phyloP scores from a whole-genome alignment of 2,113 vertebrate species.

The Ictalurus furcatus region DNA sequence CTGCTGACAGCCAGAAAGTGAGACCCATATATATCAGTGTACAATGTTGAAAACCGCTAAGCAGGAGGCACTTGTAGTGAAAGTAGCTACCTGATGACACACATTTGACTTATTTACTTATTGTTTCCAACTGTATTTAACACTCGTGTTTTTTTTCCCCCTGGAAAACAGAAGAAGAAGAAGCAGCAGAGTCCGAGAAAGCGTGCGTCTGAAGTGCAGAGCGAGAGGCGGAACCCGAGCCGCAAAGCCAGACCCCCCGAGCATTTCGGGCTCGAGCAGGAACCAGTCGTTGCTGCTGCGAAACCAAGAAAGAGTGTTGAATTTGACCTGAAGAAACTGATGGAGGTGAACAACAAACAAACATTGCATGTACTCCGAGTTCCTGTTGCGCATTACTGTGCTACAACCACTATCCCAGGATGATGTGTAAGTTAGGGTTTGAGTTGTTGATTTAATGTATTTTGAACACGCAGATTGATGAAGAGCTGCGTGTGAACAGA shows the following conservation, averaged over 20 bases:
- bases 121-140: background rate
- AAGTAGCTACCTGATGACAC: background rate
- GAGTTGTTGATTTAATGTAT: background rate
- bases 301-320: conserved; percentile 62
- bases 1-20: background rate
- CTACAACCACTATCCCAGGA: background rate
- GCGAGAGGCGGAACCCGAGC: conserved; percentile 85
- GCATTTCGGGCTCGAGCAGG: conserved; percentile 88
- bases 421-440: background rate
- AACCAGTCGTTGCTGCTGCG: conserved; percentile 31
- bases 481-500: conserved; percentile 11
- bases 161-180: conserved; percentile 73
- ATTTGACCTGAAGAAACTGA: conserved; percentile 74
- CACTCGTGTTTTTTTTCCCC: background rate
- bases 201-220: conserved; percentile 72
- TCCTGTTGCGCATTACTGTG: background rate
- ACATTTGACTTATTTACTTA: background rate
- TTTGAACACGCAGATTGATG: conserved; percentile 58
- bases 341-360: conserved; percentile 67
- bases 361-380: background rate
- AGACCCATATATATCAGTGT: background rate
- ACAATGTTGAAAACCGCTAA: background rate
- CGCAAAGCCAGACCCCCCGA: conserved; percentile 90
- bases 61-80: background rate
- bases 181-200: conserved; percentile 70